Conservation (phyloP, 2,888 invertebrate genomes). For the Drosophila pegasa region DNA sequence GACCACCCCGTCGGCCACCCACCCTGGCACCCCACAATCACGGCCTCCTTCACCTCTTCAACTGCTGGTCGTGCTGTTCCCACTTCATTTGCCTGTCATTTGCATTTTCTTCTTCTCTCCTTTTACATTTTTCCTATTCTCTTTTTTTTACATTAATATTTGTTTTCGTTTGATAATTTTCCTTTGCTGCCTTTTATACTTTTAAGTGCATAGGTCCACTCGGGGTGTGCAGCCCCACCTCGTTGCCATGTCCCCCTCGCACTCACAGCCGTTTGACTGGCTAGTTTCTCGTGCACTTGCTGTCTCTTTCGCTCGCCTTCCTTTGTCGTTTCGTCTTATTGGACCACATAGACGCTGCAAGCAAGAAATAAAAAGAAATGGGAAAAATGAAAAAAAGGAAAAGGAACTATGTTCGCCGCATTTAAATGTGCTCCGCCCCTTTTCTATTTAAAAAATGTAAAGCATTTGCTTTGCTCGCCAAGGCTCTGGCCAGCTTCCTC, state of each 20-base stretch:
- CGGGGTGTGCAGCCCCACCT: conserved; percentile 9
- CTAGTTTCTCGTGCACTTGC: conserved; percentile 43
- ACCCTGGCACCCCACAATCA: conserved; percentile 4
- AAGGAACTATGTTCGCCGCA: conserved; percentile 51
- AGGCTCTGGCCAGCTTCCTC: conserved; percentile 21
- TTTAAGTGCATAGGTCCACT: conserved; percentile 67
- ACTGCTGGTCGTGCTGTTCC: conserved; percentile 1
- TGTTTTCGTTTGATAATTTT: conserved; percentile 82
- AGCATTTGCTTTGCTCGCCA: conserved; percentile 61
- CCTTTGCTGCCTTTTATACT: conserved; percentile 77
- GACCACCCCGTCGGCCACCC: conserved; percentile 8
- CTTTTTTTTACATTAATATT: conserved; percentile 70
- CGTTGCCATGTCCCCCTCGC: neutral
- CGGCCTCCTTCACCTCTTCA: conserved; percentile 6
- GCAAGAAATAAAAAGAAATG: conserved; percentile 43
- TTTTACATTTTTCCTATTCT: conserved; percentile 26
- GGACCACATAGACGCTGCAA: conserved; percentile 55
- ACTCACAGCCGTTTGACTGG: conserved; percentile 21
- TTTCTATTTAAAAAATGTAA: conserved; percentile 80
- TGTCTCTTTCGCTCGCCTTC: conserved; percentile 47
- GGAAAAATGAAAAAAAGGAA: conserved; percentile 19
- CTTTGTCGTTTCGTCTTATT: conserved; percentile 75
- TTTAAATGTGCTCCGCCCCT: conserved; percentile 83
- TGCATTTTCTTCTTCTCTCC: conserved; percentile 64
- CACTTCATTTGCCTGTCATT: conserved; percentile 64